Conservation (phyloP, 2,888 invertebrate genomes). For the Exocentrus adspersus region DNA sequence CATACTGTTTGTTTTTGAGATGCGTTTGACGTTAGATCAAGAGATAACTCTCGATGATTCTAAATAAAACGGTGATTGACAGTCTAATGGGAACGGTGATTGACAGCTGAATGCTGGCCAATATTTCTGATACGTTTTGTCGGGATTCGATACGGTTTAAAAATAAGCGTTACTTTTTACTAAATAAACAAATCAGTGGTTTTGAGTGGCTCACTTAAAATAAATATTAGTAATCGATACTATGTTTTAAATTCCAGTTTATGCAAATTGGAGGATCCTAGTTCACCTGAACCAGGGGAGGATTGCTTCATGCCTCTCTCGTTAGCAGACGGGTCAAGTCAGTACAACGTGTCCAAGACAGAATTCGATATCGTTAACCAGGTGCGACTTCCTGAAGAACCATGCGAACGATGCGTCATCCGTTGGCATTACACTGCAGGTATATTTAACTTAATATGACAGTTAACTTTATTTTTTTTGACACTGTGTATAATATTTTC, state of each 20-base stretch:
- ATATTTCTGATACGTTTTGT: too few relatives aligned
- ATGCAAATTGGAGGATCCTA: constrained; percentile 56
- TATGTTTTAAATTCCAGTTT: constrained; percentile 51
- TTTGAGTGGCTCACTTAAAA: too few relatives aligned
- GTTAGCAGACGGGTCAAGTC: constrained; percentile 54
- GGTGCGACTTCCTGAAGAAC: constrained; percentile 61
- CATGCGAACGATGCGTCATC: constrained; percentile 64
- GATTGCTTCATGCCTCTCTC: constrained; percentile 61
- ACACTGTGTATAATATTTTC: background rate
- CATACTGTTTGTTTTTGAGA: background rate
- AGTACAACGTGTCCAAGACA: constrained; percentile 18
- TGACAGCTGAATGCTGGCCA: too few relatives aligned
- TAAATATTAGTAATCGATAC: background rate
- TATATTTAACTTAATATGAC: constrained; percentile 21
- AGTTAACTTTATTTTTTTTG: too few relatives aligned
- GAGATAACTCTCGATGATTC: too few relatives aligned
- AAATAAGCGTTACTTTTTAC: too few relatives aligned
- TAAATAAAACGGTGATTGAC: background rate
- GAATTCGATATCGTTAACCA: constrained; percentile 21
- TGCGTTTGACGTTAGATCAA: background rate
- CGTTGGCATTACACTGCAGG: constrained; percentile 64
- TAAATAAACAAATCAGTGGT: too few relatives aligned
- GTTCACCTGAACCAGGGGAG: constrained; percentile 61
- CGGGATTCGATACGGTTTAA: too few relatives aligned
- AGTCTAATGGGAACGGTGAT: background rate